These are phyloP conservation scores for Nylanderia fulva DNA, from an alignment of 1,140 invertebrate species.

Conservation along the genomic window DNA sequence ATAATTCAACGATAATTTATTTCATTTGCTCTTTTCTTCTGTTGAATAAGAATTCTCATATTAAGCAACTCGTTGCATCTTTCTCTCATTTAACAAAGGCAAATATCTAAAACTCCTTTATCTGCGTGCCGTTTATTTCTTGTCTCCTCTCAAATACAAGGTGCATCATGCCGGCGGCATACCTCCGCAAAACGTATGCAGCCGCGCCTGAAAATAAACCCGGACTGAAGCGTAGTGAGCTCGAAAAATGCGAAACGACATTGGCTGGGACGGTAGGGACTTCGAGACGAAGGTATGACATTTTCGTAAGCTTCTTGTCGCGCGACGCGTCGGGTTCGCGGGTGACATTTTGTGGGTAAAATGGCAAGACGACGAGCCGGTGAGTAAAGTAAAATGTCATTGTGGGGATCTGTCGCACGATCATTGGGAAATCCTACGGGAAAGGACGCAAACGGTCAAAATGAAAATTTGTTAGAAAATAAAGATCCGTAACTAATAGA, in stretches of 20 bases:
- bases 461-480: conserved; percentile 19
- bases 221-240: conserved; percentile 34
- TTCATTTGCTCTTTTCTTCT: background rate
- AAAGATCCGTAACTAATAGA: background rate
- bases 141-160: conserved; percentile 8
- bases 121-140: conserved; percentile 27
- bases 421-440: conserved; percentile 7
- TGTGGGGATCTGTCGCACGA: conserved; percentile 58
- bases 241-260: conserved; percentile 55
- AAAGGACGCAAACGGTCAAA: background rate
- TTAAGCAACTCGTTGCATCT: background rate
- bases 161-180: conserved; percentile 34
- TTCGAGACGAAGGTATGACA: conserved; percentile 62
- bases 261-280: conserved; percentile 30
- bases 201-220: conserved; percentile 52
- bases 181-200: conserved; percentile 40
- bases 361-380: conserved; percentile 65
- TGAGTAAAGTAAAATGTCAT: conserved; percentile 70
- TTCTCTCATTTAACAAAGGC: background rate
- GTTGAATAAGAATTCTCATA: background rate
- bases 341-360: conserved; percentile 70
- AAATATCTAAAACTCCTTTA: conserved; percentile 23
- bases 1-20: conserved; percentile 7
- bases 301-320: conserved; percentile 58
- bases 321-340: conserved; percentile 17